These are phyloP conservation scores for Eumerus sabulonum DNA, from an alignment of 2,888 invertebrate species.

Conservation along the genomic window DNA sequence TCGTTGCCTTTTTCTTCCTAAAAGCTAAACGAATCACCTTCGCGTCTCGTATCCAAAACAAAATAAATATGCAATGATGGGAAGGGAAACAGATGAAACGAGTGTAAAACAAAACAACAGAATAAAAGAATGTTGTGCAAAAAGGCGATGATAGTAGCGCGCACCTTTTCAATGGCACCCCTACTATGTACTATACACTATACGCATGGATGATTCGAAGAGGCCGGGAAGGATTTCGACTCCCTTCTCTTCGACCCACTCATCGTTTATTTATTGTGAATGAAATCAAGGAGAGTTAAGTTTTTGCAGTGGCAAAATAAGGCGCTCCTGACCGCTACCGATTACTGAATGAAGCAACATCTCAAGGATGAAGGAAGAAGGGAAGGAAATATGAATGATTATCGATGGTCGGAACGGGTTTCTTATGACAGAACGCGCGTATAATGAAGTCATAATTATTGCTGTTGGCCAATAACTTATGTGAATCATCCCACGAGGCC, in stretches of 20 bases:
- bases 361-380: too few relatives aligned
- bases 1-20: too few relatives aligned
- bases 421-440: conserved; percentile 37
- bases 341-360: conserved; percentile 54
- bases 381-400: conserved; percentile 49
- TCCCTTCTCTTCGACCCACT: neutral
- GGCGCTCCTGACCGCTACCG: neutral
- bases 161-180: neutral
- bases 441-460: conserved; percentile 52
- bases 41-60: too few relatives aligned
- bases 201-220: too few relatives aligned
- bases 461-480: conserved; percentile 28
- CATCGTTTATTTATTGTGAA: conserved; percentile 8
- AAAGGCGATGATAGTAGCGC: too few relatives aligned
- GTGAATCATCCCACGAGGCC: conserved; percentile 13
- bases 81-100: too few relatives aligned
- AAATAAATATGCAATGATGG: too few relatives aligned
- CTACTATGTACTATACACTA: neutral
- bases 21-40: too few relatives aligned
- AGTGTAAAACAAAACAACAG: too few relatives aligned
- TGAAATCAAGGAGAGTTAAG: conserved; percentile 9
- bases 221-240: too few relatives aligned
- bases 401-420: conserved; percentile 49
- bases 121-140: too few relatives aligned
- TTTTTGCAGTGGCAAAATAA: neutral